Conservation (phyloP, 2,888 invertebrate genomes). For the Cataglyphis livida region DNA sequence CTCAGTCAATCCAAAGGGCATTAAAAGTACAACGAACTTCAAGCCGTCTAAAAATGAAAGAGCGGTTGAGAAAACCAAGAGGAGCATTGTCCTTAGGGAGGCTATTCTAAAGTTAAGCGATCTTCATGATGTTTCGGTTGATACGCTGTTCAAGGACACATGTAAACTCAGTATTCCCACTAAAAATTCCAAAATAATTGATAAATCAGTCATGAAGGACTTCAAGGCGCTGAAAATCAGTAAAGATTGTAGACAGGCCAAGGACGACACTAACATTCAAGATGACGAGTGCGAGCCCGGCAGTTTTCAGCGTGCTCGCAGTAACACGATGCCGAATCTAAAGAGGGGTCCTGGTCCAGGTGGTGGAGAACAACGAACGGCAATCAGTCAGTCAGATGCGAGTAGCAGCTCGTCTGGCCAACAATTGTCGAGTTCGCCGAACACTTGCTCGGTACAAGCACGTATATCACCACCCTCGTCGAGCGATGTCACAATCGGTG, state of each 20-base stretch:
- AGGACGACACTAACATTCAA: slow-evolving; percentile 81
- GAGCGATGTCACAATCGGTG: slow-evolving; percentile 96
- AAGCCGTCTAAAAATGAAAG: slow-evolving; percentile 81
- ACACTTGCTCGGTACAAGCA: slow-evolving; percentile 92
- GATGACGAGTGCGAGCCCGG: slow-evolving; percentile 78
- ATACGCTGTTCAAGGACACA: slow-evolving; percentile 77
- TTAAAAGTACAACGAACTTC: slow-evolving; percentile 82
- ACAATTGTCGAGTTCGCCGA: slow-evolving; percentile 77
- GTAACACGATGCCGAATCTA: slow-evolving; percentile 84
- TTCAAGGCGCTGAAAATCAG: slow-evolving; percentile 81
- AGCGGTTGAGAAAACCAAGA: slow-evolving; percentile 76
- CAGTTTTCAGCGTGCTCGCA: slow-evolving; percentile 82
- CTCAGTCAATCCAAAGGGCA: slow-evolving; percentile 76
- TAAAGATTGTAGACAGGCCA: slow-evolving; percentile 76
- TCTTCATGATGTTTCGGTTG: slow-evolving; percentile 76
- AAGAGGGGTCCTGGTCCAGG: slow-evolving; percentile 82
- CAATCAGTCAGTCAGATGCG: slow-evolving; percentile 44
- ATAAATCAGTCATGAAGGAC: slow-evolving; percentile 81
- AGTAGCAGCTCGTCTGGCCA: slow-evolving; percentile 26
- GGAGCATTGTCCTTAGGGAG: slow-evolving; percentile 81
- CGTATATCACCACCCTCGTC: slow-evolving; percentile 89
- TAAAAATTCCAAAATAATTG: slow-evolving; percentile 77
- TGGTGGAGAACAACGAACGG: slow-evolving; percentile 69
- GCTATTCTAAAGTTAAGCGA: slow-evolving; percentile 81
- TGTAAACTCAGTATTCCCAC: slow-evolving; percentile 80